Percentiles rank a stretch among this genome's conserved stretches.
Conservation (phyloP, 2,888 invertebrate species). For the Hypomecis atomaria region DNA sequence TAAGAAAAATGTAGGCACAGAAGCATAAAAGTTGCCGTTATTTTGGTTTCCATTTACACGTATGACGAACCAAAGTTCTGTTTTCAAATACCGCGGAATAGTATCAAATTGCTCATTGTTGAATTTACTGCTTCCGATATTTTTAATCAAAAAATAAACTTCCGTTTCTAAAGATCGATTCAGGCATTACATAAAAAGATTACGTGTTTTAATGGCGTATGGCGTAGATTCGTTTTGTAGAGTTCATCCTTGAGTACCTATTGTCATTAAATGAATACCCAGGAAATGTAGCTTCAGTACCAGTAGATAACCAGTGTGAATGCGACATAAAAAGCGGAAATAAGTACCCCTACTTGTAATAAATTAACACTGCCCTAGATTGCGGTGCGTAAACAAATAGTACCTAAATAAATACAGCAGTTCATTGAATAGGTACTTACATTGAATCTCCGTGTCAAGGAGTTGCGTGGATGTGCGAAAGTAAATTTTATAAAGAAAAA, state of each 20-base stretch:
- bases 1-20: too few species aligned
- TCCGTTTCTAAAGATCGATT: conserved; percentile 41
- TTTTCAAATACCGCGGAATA: conserved; percentile 6
- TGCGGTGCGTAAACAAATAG: conserved; percentile 20
- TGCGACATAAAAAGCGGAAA: conserved; percentile 24
- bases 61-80: not conserved
- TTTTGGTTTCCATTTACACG: conserved; percentile 10
- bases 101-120: conserved; percentile 38
- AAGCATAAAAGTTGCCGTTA: not conserved
- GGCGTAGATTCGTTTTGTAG: conserved; percentile 50
- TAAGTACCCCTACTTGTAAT: conserved; percentile 23
- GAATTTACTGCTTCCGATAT: conserved; percentile 23
- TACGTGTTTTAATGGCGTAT: conserved; percentile 45
- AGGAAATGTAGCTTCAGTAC: conserved; percentile 24
- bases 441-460: conserved; percentile 10
- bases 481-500: not conserved
- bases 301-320: conserved; percentile 32
- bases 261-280: conserved; percentile 54
- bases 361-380: conserved; percentile 21
- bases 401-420: conserved; percentile 27
- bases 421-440: conserved; percentile 28
- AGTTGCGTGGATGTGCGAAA: conserved; percentile 1
- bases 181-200: conserved; percentile 56
- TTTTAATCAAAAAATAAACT: conserved; percentile 30
- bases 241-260: conserved; percentile 58